Base-by-base conservation (phyloP, 2,113 vertebrate species). In the Gymnogyps californianus region DNA sequence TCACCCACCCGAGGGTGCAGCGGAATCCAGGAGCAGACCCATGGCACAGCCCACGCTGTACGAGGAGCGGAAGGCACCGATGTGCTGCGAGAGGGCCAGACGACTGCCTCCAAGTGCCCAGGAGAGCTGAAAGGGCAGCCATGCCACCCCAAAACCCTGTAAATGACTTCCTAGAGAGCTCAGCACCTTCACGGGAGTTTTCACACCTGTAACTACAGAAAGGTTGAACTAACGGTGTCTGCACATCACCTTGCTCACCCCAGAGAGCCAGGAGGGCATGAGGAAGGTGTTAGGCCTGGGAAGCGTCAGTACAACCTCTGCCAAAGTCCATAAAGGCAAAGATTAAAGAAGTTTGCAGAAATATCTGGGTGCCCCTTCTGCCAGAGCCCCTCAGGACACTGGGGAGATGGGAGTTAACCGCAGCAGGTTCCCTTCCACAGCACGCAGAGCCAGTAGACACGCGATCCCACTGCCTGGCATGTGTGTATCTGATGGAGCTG, bases 291-390 rank as follows among this genome's bases (percentile, higher is more conserved):
- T 25, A 44, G 31, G 52, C 8, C 31, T 3, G 16, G 40, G 36
- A 46, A 79, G 21, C 2, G 0, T 4, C 59, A 66, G 69, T 7
- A 62, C 54, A 19, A 29, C 42, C n/a, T 67, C 81, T 40, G 58
- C 67, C 14, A 47, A 28, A 57, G 10, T 32, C 76, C 40, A 19
- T 1, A 38, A 59, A 47, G 13, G 34, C 49, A 64, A 52, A 47
- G 75, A 52, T 32, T 1, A 22, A 57, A 82, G 47, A 58, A 19
- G 8, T 78, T 5, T 83, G 74, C 57, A 72, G 70, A 74, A 71
- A 36, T 1, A 19, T 38, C 42, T 0, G 1, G 28, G 24, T 3
- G 4, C 2, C 58, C 34, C 38, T n/a, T 12, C 40, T 38, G 74
- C 29, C 85, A 61, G 83, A 85, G 70, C 15, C 32, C 70, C 1